Conservation (phyloP, 2,113 vertebrate genomes). For the Albula glossodonta region DNA sequence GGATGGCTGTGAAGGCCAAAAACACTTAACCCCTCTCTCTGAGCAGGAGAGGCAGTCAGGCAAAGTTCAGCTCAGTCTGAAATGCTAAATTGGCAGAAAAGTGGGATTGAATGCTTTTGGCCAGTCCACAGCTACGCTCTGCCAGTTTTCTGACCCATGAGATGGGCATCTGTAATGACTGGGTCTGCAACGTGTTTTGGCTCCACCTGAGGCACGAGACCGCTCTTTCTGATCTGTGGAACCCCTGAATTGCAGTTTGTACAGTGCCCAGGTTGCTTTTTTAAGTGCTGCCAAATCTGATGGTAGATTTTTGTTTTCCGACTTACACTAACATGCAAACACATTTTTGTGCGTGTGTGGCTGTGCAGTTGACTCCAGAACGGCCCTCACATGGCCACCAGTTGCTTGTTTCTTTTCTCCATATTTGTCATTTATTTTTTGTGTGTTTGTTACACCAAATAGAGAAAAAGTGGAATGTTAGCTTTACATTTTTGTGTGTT, state of each 20-base stretch:
- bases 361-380: neutral
- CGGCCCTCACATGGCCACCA: neutral
- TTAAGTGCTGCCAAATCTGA: conserved; percentile 22
- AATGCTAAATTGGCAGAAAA: conserved; percentile 36
- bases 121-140: conserved; percentile 14
- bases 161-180: conserved; percentile 32
- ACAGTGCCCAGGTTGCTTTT: neutral
- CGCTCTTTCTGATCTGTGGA: neutral
- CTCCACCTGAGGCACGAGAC: conserved; percentile 18
- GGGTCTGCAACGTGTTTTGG: conserved; percentile 13
- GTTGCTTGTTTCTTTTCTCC: neutral
- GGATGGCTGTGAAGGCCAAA: conserved; percentile 51
- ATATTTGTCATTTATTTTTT: neutral
- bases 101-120: conserved; percentile 28
- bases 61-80: conserved; percentile 50
- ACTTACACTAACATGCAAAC: neutral
- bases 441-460: conserved; percentile 25
- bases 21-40: conserved; percentile 35
- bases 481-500: conserved; percentile 37
- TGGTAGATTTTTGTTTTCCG: conserved; percentile 18
- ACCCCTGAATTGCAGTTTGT: neutral
- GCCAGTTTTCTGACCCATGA: conserved; percentile 36
- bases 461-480: neutral
- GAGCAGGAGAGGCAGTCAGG: conserved; percentile 40
- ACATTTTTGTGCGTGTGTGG: neutral